A percentile compares a stretch with the other conserved stretches of the same genome.
Conservation (phyloP, 2,888 invertebrate species). For the Chorisops tibialis region DNA sequence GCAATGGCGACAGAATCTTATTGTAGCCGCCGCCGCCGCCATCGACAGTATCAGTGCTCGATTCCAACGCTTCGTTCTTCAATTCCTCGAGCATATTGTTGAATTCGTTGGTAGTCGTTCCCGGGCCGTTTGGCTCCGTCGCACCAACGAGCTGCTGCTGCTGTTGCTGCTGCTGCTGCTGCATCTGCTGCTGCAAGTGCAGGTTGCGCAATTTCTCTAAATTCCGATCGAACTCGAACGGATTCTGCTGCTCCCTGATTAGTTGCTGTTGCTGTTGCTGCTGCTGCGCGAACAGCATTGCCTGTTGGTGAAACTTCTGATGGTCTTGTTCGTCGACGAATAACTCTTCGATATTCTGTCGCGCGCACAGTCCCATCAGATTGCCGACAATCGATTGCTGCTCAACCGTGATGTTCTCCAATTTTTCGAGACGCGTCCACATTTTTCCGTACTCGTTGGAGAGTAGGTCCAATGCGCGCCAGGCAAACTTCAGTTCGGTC, state of each 20-base stretch:
- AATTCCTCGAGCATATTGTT: constrained; percentile 41
- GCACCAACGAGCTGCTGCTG: constrained; percentile 5
- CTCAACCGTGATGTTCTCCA: constrained; percentile 81
- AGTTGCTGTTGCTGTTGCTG: constrained; percentile 33
- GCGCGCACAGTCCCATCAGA: constrained; percentile 57
- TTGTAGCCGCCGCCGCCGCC: constrained; percentile 24
- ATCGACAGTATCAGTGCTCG: constrained; percentile 8
- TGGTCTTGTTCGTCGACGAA: constrained; percentile 7
- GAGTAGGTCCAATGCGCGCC: constrained; percentile 85
- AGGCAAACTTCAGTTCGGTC: constrained; percentile 87
- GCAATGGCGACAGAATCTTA: constrained; percentile 18
- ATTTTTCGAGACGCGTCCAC: constrained; percentile 87
- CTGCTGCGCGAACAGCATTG: constrained; percentile 32
- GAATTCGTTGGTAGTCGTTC: constrained; percentile 36
- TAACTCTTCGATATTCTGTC: constrained; percentile 36
- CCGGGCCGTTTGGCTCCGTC: constrained; percentile 7
- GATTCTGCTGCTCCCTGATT: not conserved
- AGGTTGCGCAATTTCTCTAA: not conserved
- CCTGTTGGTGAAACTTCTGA: constrained; percentile 28
- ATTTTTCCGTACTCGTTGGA: constrained; percentile 91
- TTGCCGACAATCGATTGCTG: constrained; percentile 89
- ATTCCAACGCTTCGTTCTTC: constrained; percentile 40
- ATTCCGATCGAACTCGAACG: constrained; percentile 2
- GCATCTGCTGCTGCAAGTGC: constrained; percentile 37
- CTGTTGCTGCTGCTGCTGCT: constrained; percentile 40